Conservation (phyloP, 35 echinoderm and acorn worm genomes). For the Amphiura filiformis region DNA sequence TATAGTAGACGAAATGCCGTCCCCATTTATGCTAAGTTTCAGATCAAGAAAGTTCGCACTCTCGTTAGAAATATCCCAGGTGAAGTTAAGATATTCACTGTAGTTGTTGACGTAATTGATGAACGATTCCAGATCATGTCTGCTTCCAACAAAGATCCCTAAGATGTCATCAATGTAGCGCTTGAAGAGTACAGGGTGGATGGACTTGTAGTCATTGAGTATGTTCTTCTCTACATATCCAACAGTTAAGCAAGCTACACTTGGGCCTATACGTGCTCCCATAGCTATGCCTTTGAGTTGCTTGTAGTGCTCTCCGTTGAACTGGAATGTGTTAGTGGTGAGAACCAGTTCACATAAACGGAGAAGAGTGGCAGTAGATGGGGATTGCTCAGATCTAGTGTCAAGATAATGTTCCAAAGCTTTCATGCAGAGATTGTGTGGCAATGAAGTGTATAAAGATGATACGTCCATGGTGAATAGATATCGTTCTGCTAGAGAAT, state of each 20-base stretch:
- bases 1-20: background rate
- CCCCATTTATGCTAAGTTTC: background rate
- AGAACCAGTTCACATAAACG: background rate
- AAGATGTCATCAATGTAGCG: background rate
- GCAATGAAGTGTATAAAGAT: constrained; percentile 35
- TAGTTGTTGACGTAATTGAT: background rate
- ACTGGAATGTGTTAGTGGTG: background rate
- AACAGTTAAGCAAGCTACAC: background rate
- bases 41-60: background rate
- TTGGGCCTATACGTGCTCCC: background rate
- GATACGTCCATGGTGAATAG: constrained; percentile 46
- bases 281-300: background rate
- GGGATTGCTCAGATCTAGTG: background rate
- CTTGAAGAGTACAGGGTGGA: background rate
- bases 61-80: background rate
- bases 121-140: background rate
- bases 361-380: background rate
- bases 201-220: background rate
- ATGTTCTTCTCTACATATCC: background rate
- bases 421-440: constrained; percentile 7
- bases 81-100: background rate
- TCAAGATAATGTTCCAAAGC: constrained; percentile 17
- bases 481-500: background rate
- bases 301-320: background rate
- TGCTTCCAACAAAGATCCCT: background rate